phyloP scores from a whole-genome alignment of 1,140 invertebrate genomes.

The Eufriesea mexicana region DNA sequence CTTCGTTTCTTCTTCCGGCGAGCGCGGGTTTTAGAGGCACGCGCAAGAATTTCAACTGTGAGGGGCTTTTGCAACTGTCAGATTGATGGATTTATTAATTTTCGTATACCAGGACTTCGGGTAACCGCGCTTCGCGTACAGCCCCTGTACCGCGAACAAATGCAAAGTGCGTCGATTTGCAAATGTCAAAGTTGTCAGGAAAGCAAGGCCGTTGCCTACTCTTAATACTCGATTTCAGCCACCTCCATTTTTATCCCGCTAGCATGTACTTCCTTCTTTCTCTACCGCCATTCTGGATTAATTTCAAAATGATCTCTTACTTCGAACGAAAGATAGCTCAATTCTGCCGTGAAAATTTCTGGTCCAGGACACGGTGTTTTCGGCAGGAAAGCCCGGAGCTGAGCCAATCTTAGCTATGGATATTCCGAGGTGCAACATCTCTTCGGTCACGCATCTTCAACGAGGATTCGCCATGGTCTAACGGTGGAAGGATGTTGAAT shows the following conservation, averaged over 20 bases:
- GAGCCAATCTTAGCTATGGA: slow-evolving; percentile 42
- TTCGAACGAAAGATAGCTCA: not conserved
- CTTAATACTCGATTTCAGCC: not conserved
- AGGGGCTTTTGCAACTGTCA: not conserved
- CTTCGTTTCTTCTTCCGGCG: not conserved
- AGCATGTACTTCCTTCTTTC: too few species aligned
- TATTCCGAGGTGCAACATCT: slow-evolving; percentile 64
- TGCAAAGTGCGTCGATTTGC: slow-evolving; percentile 43
- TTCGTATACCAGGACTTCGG: not conserved
- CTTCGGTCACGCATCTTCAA: slow-evolving; percentile 56
- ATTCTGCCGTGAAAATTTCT: slow-evolving; percentile 11
- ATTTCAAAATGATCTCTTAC: not conserved
- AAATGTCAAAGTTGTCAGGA: slow-evolving; percentile 14
- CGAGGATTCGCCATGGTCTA: slow-evolving; percentile 7
- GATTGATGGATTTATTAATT: slow-evolving; percentile 30
- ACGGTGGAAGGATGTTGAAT: slow-evolving; percentile 67
- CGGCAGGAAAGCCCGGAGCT: not conserved
- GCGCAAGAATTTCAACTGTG: not conserved
- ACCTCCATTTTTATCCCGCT: not conserved
- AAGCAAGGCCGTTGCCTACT: slow-evolving; percentile 22
- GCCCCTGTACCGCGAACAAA: slow-evolving; percentile 36
- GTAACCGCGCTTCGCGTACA: not conserved
- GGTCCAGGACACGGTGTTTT: not conserved
- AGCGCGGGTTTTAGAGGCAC: slow-evolving; percentile 6
- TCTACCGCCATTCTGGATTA: not conserved